Conservation (phyloP, 2,888 invertebrate genomes). For the Exocentrus adspersus region DNA sequence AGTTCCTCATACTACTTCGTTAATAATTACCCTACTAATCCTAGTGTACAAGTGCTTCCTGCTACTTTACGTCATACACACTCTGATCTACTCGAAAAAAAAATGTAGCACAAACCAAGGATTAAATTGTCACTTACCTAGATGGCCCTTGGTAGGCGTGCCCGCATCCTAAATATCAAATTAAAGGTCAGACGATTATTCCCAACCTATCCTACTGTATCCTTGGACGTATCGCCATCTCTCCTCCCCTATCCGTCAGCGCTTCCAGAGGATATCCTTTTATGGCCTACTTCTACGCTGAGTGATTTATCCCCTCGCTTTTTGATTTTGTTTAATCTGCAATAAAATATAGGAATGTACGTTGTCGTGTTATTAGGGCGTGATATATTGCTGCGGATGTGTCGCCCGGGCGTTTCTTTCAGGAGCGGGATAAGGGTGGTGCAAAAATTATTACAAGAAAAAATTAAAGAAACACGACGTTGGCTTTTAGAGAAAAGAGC, state of each 20-base stretch:
- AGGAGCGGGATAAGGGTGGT: too few relatives aligned
- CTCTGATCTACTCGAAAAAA: not conserved
- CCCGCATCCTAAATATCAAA: constrained; percentile 26
- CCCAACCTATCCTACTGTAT: constrained; percentile 27
- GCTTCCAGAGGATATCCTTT: constrained; percentile 23
- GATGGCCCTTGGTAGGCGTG: constrained; percentile 5
- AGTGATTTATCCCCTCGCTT: constrained; percentile 17
- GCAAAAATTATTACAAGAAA: too few relatives aligned
- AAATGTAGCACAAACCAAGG: not conserved
- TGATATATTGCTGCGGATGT: not conserved
- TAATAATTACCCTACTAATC: too few relatives aligned
- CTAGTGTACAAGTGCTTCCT: not conserved
- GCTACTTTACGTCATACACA: not conserved
- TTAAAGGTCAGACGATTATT: constrained; percentile 20
- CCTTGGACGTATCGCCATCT: constrained; percentile 15
- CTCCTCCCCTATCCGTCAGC: constrained; percentile 15
- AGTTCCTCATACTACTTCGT: too few relatives aligned
- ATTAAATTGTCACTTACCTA: constrained; percentile 19
- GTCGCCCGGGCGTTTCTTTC: not conserved
- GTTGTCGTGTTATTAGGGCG: not conserved
- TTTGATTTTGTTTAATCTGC: constrained; percentile 22
- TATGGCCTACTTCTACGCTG: constrained; percentile 26
- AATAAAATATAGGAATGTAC: constrained; percentile 14
- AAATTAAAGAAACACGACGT: too few relatives aligned
- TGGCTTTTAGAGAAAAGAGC: too few relatives aligned